Percentiles rank a stretch among this genome's conserved stretches.
These are phyloP conservation scores for zebrafish (Danio rerio) DNA, from an alignment of 2,113 vertebrate species.

Conservation along the genomic window DNA sequence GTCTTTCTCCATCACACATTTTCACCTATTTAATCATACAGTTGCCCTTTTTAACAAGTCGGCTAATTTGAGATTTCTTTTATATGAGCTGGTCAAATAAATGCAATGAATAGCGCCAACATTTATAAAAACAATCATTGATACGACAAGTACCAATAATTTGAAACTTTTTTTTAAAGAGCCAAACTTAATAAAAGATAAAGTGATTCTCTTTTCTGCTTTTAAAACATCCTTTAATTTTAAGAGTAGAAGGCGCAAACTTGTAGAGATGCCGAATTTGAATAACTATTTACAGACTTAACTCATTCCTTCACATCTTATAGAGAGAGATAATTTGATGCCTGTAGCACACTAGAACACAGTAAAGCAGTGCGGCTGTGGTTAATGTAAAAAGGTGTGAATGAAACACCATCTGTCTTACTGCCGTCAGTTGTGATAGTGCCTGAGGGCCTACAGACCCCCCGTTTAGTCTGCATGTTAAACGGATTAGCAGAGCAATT, in stretches of 20 bases:
- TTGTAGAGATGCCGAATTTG: too few species aligned
- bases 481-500: constrained; percentile 17
- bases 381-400: constrained; percentile 37
- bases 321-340: not conserved
- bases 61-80: not conserved
- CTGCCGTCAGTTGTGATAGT: not conserved
- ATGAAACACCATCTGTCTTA: constrained; percentile 41
- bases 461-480: not conserved
- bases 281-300: too few species aligned
- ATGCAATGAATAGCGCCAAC: not conserved
- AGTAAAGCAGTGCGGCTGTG: not conserved
- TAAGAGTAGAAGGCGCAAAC: too few species aligned
- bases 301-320: too few species aligned
- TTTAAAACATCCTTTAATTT: too few species aligned
- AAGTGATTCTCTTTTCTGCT: not conserved
- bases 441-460: constrained; percentile 27
- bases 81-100: not conserved
- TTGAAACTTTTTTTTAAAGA: not conserved
- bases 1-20: too few species aligned
- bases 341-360: not conserved
- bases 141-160: not conserved
- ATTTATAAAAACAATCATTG: not conserved
- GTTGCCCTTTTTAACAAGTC: not conserved
- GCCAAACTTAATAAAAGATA: not conserved
- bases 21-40: too few species aligned